phyloP scores from a whole-genome alignment of 2,797 vertebrate species.

The Chrosomus eos region DNA sequence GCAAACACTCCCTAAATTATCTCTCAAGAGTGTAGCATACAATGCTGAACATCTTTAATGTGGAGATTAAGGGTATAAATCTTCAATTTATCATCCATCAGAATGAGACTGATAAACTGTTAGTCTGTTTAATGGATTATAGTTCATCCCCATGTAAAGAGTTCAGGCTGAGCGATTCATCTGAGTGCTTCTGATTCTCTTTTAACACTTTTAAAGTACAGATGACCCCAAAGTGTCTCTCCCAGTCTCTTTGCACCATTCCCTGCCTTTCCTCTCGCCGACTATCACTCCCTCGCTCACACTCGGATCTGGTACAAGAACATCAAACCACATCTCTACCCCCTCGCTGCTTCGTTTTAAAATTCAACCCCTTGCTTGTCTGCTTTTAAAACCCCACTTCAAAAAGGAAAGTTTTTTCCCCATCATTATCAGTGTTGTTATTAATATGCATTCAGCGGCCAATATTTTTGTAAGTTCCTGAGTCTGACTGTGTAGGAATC shows the following conservation, averaged over 20 bases:
- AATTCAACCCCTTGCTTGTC: conserved; percentile 50
- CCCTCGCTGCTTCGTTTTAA: conserved; percentile 46
- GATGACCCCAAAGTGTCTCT: conserved; percentile 35
- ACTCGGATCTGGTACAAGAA: conserved; percentile 42
- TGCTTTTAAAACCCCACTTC: conserved; percentile 58
- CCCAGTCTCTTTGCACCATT: conserved; percentile 11
- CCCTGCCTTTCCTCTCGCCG: conserved; percentile 12
- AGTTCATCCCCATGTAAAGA: background rate
- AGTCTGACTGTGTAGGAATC: conserved; percentile 17
- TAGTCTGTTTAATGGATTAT: conserved; percentile 1
- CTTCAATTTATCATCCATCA: conserved; percentile 23
- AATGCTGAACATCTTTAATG: background rate
- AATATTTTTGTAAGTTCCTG: conserved; percentile 42
- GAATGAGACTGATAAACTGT: conserved; percentile 3
- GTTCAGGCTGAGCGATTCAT: background rate
- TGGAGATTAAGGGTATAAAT: background rate
- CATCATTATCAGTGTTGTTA: conserved; percentile 46
- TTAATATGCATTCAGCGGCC: conserved; percentile 48
- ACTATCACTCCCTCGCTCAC: conserved; percentile 30
- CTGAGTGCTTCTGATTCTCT: conserved; percentile 49
- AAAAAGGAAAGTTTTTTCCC: conserved; percentile 48
- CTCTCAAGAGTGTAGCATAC: background rate
- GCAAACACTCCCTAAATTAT: background rate
- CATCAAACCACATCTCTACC: conserved; percentile 52
- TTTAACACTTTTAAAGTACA: conserved; percentile 23